Evolutionary conservation across 2,797 vertebrate species (phyloP).

Genomic region (Xiphorhynchus erythropygius): DNA sequence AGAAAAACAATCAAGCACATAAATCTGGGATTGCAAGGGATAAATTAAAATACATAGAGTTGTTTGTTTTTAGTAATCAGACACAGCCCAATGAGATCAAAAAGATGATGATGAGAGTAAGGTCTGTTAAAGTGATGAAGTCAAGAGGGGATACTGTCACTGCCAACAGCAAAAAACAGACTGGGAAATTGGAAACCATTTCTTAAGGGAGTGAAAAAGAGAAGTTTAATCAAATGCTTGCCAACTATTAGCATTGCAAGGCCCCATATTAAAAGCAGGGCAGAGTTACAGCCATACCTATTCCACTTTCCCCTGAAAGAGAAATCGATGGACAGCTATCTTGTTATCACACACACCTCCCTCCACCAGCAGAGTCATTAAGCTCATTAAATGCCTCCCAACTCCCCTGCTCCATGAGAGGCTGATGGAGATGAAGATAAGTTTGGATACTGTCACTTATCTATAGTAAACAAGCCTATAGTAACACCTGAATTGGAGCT

Average conservation of each 20-base stretch:
- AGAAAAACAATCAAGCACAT: conserved; percentile 17
- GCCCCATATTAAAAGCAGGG: neutral
- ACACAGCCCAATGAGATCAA: neutral
- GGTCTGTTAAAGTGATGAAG: conserved; percentile 16
- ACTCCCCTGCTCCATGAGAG: neutral
- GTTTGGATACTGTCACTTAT: neutral
- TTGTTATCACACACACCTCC: neutral
- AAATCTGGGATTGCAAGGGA: neutral
- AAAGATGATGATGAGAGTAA: conserved; percentile 12
- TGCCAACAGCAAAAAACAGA: neutral
- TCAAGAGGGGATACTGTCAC: neutral
- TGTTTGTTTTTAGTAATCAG: conserved; percentile 26
- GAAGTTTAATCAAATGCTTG: neutral
- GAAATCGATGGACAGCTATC: neutral
- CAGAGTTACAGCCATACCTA: neutral
- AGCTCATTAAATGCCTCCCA: conserved; percentile 15
- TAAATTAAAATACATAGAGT: conserved; percentile 4
- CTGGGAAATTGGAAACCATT: neutral
- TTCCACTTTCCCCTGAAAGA: neutral
- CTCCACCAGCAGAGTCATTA: neutral
- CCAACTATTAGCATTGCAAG: neutral
- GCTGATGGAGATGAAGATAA: neutral
- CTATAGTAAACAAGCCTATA: neutral
- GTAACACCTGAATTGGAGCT: neutral
- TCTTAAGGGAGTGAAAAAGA: neutral